Evolutionary conservation across 2,888 invertebrate species (phyloP), one percentile per base, ranked within the genome.

Genomic region (Machimus atricapillus): DNA sequence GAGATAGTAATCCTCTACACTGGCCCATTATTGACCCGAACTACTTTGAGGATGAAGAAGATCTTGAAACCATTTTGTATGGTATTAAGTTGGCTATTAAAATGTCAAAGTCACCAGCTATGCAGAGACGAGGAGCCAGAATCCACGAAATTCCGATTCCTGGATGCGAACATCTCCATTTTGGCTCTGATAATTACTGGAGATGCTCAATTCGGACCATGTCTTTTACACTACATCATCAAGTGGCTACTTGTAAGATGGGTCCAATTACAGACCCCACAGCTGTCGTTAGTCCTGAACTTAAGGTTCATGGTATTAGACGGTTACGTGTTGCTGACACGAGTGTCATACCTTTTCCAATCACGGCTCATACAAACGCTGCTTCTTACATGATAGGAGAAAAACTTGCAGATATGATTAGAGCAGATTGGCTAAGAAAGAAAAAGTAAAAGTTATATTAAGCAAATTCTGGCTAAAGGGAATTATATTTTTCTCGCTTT

Each of bases 1-100:
- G 93, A 89, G 94, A 95, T 74, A 94, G 92, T n/a, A 95, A 97
- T 92, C 97, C 97, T 0, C 94, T 95, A 74, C 95, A 95, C 52
- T 94, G 95, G 89, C 97, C 98, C 0, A 92, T 94, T n/a, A 94
- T 98, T 89, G 95, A 96, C 89, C 96, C 97, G 0, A 96, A 97
- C 90, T 97, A 97, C 91, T 94, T 97, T 88, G 94, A 94, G 0
- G 94, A 96, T 90, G 94, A 94, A 87, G 91, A 94, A 34, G 94
- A 97, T 90, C 91, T 95, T 0, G 93, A 93, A n/a, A 94, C 94
- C 0, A 92, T 95, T 81, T 91, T 95, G 5, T 93, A 94, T 19
- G 94, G 94, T 0, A 94, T 96, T 73, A 94, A 95, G 88, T 93
- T 94, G 83, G 91, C 94, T 4, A 93, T 95, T 88, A 92, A 93